A percentile compares a stretch with the other conserved stretches of the same genome.
Evolutionary conservation across 2,797 vertebrate species (phyloP).

Genomic region (Danio choprae): DNA sequence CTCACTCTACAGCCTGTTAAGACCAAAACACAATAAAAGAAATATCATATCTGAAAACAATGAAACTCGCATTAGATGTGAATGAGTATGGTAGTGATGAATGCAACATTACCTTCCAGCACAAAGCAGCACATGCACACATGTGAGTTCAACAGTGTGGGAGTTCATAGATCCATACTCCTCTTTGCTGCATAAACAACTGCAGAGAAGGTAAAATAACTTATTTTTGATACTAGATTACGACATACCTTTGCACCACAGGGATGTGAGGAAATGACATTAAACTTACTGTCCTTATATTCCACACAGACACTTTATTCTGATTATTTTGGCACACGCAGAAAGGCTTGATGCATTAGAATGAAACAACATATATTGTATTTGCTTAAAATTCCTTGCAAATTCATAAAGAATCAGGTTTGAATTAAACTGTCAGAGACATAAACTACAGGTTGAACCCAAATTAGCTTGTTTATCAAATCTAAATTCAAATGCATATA

Average conservation of each 20-base stretch:
- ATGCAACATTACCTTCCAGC: conserved; percentile 53
- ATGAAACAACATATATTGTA: neutral
- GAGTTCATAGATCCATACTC: conserved; percentile 37
- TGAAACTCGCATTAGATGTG: neutral
- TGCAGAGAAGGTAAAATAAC: neutral
- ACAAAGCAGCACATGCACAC: conserved; percentile 34
- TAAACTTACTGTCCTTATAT: neutral
- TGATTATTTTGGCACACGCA: neutral
- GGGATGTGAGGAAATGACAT: neutral
- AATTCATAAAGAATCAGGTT: neutral
- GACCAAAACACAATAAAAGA: conserved; percentile 10
- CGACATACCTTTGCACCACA: neutral
- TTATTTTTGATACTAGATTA: neutral
- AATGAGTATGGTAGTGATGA: neutral
- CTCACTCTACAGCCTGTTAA: conserved; percentile 76
- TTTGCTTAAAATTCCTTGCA: neutral
- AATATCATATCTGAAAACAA: neutral
- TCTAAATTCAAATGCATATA: neutral
- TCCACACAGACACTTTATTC: neutral
- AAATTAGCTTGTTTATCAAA: neutral
- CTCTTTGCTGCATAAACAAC: conserved; percentile 23
- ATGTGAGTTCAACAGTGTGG: conserved; percentile 49
- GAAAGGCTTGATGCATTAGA: neutral
- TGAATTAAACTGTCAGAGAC: neutral
- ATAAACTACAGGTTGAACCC: neutral